Evolutionary conservation across 2,797 vertebrate genomes (phyloP), one percentile per base, ranked within the genome.

Genomic region (Harpagifer antarcticus): DNA sequence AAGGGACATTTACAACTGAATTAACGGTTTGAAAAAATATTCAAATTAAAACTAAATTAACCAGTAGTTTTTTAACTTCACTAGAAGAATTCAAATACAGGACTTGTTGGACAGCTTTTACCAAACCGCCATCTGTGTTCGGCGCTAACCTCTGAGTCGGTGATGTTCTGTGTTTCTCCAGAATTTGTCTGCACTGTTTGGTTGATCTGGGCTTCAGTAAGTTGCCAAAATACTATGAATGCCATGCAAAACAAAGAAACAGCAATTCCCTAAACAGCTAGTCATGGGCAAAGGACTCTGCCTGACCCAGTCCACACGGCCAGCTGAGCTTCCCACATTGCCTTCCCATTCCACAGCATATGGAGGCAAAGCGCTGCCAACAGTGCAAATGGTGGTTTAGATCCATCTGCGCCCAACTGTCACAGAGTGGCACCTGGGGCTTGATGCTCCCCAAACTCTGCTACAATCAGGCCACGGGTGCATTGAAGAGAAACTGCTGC

Each of bases 301-400:
- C 50, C 73, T 84, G 81, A 88, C 85, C 86, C 68, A 75, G 66
- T 83, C 75, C 60, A 52, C 66, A 59, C 19, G 60, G 81, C 82
- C 89, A 91, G 86, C 88, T 90, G 89, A 94, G 86, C 55, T 59
- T 71, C 76, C 88, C 88, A 82, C 80, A 78, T 88, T 80, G 85
- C 72, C 69, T 79, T 76, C 69, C 82, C 86, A 83, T 86, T 88
- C 79, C 71, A 69, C 68, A 88, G 84, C 92, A 95, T 93, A 94
- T 93, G 91, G 92, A 91, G 73, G 78, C 80, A 79, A 88, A 92
- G 64, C 63, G 79, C 81, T 91, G 91, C 92, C 91, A 94, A 75
- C 40, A 57, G 88, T 88, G 78, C 82, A 93, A 93, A 93, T 91
- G 88, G 85, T 89, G 83, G 76, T 88, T 87, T 75, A 67, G 74